These are phyloP conservation scores for Pseudanteris insignis DNA, from an alignment of 2,888 invertebrate genomes.

Conservation along the genomic window DNA sequence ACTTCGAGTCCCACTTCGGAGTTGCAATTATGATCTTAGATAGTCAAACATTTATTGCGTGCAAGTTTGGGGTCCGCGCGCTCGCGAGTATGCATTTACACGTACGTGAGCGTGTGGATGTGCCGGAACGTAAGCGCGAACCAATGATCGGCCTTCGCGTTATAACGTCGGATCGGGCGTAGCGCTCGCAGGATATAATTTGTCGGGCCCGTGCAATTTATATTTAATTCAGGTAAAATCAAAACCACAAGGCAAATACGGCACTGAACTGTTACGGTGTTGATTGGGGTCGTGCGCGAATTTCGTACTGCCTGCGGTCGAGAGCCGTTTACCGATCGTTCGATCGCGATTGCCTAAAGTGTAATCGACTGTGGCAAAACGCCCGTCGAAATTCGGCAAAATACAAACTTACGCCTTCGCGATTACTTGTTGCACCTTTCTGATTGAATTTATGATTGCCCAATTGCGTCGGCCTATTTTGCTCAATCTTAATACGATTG, in stretches of 20 bases:
- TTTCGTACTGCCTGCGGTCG: slow-evolving; percentile 59
- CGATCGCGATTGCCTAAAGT: slow-evolving; percentile 9
- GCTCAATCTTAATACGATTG: too few species aligned
- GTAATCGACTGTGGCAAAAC: slow-evolving; percentile 10
- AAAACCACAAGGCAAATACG: slow-evolving; percentile 65
- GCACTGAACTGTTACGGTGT: slow-evolving; percentile 47
- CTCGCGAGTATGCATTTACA: slow-evolving; percentile 22
- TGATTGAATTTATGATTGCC: too few species aligned
- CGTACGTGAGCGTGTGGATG: slow-evolving; percentile 4
- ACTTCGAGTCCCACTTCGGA: slow-evolving; percentile 34
- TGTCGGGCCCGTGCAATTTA: slow-evolving; percentile 56
- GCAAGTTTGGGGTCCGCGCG: slow-evolving; percentile 25
- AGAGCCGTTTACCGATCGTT: slow-evolving; percentile 45
- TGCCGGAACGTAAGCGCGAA: slow-evolving; percentile 16
- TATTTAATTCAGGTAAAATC: slow-evolving; percentile 64
- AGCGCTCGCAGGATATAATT: slow-evolving; percentile 46
- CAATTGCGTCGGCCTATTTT: too few species aligned
- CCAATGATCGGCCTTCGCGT: slow-evolving; percentile 32
- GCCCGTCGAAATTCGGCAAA: slow-evolving; percentile 3
- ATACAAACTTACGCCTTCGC: slow-evolving; percentile 5
- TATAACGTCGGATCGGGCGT: slow-evolving; percentile 22
- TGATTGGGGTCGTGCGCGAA: slow-evolving; percentile 43
- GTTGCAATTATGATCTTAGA: slow-evolving; percentile 44
- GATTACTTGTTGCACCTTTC: slow-evolving; percentile 1
- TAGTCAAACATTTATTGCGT: slow-evolving; percentile 45